Percentiles rank a stretch among this genome's conserved stretches.
Conservation (phyloP, 1,140 invertebrate species). For the Anoplophora glabripennis region DNA sequence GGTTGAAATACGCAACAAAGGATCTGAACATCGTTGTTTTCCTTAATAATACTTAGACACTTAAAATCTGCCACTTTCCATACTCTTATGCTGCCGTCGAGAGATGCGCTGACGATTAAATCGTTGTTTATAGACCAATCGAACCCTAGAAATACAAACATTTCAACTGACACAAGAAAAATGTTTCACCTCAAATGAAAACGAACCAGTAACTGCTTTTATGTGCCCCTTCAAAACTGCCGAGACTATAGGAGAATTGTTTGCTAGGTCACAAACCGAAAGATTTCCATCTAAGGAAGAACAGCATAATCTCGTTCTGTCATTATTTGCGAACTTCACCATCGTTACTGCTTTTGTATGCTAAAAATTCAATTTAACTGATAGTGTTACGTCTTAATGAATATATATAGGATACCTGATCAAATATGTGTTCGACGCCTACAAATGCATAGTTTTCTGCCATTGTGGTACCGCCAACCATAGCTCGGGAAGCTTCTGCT, state of each 20-base stretch:
- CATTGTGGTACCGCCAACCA: conserved; percentile 61
- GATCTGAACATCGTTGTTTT: conserved; percentile 63
- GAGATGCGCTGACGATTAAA: conserved; percentile 73
- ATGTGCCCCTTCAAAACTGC: conserved; percentile 73
- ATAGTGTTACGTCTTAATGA: conserved; percentile 12
- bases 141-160: conserved; percentile 55
- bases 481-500: conserved; percentile 56
- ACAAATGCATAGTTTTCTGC: conserved; percentile 82
- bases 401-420: conserved; percentile 56
- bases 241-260: conserved; percentile 67
- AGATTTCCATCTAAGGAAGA: conserved; percentile 77
- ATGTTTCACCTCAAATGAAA: too few species aligned
- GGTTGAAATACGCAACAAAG: conserved; percentile 80
- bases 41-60: conserved; percentile 66
- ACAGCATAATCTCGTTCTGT: conserved; percentile 75
- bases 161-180: background rate
- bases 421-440: conserved; percentile 84
- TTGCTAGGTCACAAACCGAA: conserved; percentile 77
- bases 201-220: conserved; percentile 74
- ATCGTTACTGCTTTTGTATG: conserved; percentile 76
- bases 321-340: conserved; percentile 87
- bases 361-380: conserved; percentile 48
- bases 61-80: conserved; percentile 62
- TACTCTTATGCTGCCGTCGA: conserved; percentile 72
- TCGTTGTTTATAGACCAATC: conserved; percentile 88